A percentile compares a stretch with the other conserved stretches of the same genome.
Evolutionary conservation across 2,113 vertebrate genomes (phyloP).

Genomic region (Danio rerio): GRCz12tu NC_133199.1:5789501-5790000

Average conservation of each 20-base stretch:
- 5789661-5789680: slow-evolving; percentile 46
- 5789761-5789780: slow-evolving; percentile 62
- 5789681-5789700: slow-evolving; percentile 14
- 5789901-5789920: slow-evolving; percentile 38
- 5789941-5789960: slow-evolving; percentile 18
- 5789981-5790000: not conserved
- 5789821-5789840: slow-evolving; percentile 62
- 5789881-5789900: slow-evolving; percentile 21
- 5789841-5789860: slow-evolving; percentile 44
- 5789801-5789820: slow-evolving; percentile 57
- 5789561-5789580: not conserved
- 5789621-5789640: not conserved
- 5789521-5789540: slow-evolving; percentile 13
- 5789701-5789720: slow-evolving; percentile 56
- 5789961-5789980: not conserved
- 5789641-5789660: slow-evolving; percentile 55
- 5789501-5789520: slow-evolving; percentile 5
- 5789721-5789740: slow-evolving; percentile 63
- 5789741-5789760: slow-evolving; percentile 56
- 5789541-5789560: not conserved
- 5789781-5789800: slow-evolving; percentile 52
- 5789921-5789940: slow-evolving; percentile 10
- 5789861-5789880: slow-evolving; percentile 42
- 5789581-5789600: slow-evolving; percentile 26
- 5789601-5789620: slow-evolving; percentile 6